Evolutionary conservation across 1,140 invertebrate genomes (phyloP), one percentile per base, ranked within the genome.

Genomic region (Grapholita molesta): DNA sequence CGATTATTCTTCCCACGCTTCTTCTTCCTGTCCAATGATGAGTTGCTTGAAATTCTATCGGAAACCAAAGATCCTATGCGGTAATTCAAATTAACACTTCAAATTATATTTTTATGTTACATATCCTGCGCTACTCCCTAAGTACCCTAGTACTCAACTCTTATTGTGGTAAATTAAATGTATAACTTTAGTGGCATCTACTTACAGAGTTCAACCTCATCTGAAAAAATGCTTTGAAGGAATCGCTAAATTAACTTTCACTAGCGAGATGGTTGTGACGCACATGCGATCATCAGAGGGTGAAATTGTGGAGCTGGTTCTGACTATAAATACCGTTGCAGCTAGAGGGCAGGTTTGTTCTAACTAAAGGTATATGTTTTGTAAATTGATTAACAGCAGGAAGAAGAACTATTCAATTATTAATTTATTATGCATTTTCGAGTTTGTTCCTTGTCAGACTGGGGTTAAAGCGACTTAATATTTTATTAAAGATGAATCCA

Each of bases 21-120:
- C 93, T 99, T 99, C 94, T 99, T 99, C 91, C 91, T 99, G 15
- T 99, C 98, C 4, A 99, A 99, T 86, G 98, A 99, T 85, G 98
- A 99, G 86, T 88, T 99, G 23, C 92, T 99, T 15, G 98, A 99
- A 93, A 99, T 99, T 80, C 90, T 99, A 33, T 99, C 98, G 0
- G 97, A 99, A 92, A 99, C 98, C 0, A 99, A 99, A 92, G 98
- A 99, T 93, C 98, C 98, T 0, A 98, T 96, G 69, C 94, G 96
- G 96, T 96, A 70, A 67, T 48, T 53, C 53, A 18, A 21, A 65
- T 28, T 15, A 42, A 3, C n/a, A 42, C 35, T 42, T 42, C 3
- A 15, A n/a, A n/a, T n/a, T n/a, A n/a, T n/a, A n/a, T n/a, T n/a
- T n/a, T n/a, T n/a, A n/a, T n/a, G n/a, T n/a, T n/a, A n/a, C n/a